Evolutionary conservation across 1,140 invertebrate species (phyloP).

Genomic region (Linepithema humile): DNA sequence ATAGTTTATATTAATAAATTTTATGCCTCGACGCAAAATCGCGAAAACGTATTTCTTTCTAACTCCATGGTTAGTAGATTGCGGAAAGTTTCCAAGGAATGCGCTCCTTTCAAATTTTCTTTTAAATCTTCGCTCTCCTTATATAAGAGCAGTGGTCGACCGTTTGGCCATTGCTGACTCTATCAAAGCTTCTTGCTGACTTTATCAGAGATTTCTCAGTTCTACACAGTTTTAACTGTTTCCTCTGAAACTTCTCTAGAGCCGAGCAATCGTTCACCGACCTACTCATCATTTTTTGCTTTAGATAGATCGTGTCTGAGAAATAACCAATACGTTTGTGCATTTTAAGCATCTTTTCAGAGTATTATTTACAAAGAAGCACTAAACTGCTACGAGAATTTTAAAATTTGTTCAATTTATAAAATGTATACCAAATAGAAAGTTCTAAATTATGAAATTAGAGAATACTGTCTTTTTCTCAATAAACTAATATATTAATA

Average conservation of each 20-base stretch:
- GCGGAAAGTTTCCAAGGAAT: conserved; percentile 31
- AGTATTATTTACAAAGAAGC: not conserved
- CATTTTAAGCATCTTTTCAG: not conserved
- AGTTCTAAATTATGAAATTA: not conserved
- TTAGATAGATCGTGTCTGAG: not conserved
- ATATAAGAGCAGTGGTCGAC: conserved; percentile 10
- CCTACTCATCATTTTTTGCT: conserved; percentile 13
- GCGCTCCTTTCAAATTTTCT: conserved; percentile 35
- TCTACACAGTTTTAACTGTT: conserved; percentile 29
- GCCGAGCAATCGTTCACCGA: conserved; percentile 19
- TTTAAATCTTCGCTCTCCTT: conserved; percentile 30
- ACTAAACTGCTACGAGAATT: not conserved
- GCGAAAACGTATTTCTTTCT: conserved; percentile 18
- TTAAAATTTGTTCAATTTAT: not conserved
- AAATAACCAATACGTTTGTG: conserved; percentile 1
- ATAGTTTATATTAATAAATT: conserved; percentile 21
- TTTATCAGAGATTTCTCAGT: conserved; percentile 26
- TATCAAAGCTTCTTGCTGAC: conserved; percentile 47
- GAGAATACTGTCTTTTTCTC: not conserved
- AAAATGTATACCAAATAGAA: not conserved
- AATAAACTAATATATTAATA: not conserved
- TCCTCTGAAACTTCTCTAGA: conserved; percentile 31
- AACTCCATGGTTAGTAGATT: conserved; percentile 11
- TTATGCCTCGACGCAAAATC: conserved; percentile 15
- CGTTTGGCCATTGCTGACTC: conserved; percentile 60